Percentiles rank a stretch among this genome's conserved stretches.
These are phyloP conservation scores for Orthosia gracilis DNA, from an alignment of 2,888 invertebrate species.

Conservation along the genomic window DNA sequence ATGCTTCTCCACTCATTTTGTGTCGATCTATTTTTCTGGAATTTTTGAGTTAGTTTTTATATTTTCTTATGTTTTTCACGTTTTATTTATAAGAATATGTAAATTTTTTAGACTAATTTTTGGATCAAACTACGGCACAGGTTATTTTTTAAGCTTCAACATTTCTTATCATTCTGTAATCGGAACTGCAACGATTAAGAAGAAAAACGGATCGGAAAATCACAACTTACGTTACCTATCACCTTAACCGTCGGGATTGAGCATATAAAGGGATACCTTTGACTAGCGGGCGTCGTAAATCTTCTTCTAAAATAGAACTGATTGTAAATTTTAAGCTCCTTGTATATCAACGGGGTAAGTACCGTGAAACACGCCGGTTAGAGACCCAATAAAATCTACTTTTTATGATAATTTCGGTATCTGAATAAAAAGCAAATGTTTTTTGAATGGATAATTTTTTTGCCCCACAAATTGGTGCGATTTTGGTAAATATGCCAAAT, in stretches of 20 bases:
- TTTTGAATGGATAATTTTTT: background rate
- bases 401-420: conserved; percentile 6
- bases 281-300: conserved; percentile 1
- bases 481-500: background rate
- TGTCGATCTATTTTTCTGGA: too few species aligned
- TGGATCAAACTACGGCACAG: too few species aligned
- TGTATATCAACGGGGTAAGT: conserved; percentile 16
- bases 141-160: too few species aligned
- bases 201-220: too few species aligned
- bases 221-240: background rate
- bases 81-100: too few species aligned
- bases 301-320: conserved; percentile 10
- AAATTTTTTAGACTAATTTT: too few species aligned
- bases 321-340: conserved; percentile 18
- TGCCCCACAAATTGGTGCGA: background rate
- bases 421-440: background rate
- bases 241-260: conserved; percentile 7
- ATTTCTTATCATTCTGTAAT: too few species aligned
- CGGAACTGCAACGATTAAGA: too few species aligned
- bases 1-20: too few species aligned
- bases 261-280: background rate
- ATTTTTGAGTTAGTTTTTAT: too few species aligned
- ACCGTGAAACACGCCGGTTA: conserved; percentile 20
- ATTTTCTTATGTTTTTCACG: too few species aligned
- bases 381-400: conserved; percentile 17